A percentile compares a stretch with the other conserved stretches of the same genome.
Evolutionary conservation across 2,888 invertebrate genomes (phyloP).

Genomic region (Pemphredon lugubris): DNA sequence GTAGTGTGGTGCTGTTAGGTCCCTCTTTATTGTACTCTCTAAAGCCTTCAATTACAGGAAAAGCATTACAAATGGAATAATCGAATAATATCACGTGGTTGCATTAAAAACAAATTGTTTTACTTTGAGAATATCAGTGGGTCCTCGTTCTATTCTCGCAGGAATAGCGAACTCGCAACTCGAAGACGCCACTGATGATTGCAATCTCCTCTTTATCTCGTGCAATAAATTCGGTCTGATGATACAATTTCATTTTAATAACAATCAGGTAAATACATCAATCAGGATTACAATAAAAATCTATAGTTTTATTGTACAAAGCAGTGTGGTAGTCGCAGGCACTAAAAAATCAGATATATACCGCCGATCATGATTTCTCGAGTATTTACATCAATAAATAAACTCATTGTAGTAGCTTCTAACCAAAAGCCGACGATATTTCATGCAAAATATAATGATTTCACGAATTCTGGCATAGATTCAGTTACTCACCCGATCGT

Average conservation of each 20-base stretch:
- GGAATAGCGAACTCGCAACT: slow-evolving; percentile 83
- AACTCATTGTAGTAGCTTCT: neutral
- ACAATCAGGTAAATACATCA: too few species aligned
- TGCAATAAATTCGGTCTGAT: slow-evolving; percentile 14
- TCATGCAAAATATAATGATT: neutral
- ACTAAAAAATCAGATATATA: too few species aligned
- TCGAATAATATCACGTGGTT: neutral
- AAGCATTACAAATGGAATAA: neutral
- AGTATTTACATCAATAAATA: too few species aligned
- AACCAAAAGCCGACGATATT: neutral
- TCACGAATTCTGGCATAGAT: neutral
- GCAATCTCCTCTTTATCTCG: slow-evolving; percentile 18
- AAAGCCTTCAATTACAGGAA: slow-evolving; percentile 83
- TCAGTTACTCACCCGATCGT: slow-evolving; percentile 32
- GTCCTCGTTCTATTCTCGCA: slow-evolving; percentile 87
- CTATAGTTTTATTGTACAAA: too few species aligned
- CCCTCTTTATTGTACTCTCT: slow-evolving; percentile 89
- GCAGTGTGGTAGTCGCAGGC: neutral
- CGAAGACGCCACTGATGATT: slow-evolving; percentile 23
- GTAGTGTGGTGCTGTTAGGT: slow-evolving; percentile 93
- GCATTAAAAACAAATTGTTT: neutral
- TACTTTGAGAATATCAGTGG: slow-evolving; percentile 90
- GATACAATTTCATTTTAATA: slow-evolving; percentile 11
- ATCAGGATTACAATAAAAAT: too few species aligned
- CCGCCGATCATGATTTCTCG: too few species aligned